Conservation (phyloP, 1,140 invertebrate species). For the Phocides pigmalion region DNA sequence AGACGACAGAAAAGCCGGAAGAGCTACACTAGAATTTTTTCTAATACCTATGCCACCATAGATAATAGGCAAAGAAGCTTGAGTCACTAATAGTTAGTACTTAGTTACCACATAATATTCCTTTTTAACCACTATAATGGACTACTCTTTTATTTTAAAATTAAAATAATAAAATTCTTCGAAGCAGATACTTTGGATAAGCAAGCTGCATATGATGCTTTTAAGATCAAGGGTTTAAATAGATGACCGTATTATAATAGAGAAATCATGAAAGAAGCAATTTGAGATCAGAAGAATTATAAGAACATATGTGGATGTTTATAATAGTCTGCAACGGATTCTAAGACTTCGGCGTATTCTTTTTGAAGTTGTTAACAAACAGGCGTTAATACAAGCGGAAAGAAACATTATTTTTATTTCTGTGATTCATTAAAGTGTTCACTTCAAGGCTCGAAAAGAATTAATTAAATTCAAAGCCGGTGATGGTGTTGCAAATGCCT, state of each 20-base stretch:
- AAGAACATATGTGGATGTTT: neutral
- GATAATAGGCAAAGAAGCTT: too few relatives aligned
- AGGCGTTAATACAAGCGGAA: neutral
- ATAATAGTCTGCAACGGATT: neutral
- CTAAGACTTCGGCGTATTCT: neutral
- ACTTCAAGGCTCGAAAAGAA: too few relatives aligned
- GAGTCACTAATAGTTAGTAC: too few relatives aligned
- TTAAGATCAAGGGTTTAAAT: too few relatives aligned
- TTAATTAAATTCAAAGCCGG: too few relatives aligned
- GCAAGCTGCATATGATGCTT: too few relatives aligned
- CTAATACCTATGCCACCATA: too few relatives aligned
- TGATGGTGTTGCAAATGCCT: too few relatives aligned
- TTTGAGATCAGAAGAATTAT: neutral
- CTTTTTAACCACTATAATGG: neutral
- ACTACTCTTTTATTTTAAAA: neutral
- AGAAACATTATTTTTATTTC: neutral
- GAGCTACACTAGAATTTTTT: too few relatives aligned
- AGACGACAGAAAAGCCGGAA: too few relatives aligned
- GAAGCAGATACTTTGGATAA: too few relatives aligned
- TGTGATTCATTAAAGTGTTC: too few relatives aligned
- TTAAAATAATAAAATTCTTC: neutral
- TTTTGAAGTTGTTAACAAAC: neutral
- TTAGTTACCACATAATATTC: neutral
- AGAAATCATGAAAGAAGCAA: neutral
- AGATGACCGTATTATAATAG: neutral